Conservation (phyloP, 2,888 invertebrate genomes). For the Coecobrya sp. region DNA sequence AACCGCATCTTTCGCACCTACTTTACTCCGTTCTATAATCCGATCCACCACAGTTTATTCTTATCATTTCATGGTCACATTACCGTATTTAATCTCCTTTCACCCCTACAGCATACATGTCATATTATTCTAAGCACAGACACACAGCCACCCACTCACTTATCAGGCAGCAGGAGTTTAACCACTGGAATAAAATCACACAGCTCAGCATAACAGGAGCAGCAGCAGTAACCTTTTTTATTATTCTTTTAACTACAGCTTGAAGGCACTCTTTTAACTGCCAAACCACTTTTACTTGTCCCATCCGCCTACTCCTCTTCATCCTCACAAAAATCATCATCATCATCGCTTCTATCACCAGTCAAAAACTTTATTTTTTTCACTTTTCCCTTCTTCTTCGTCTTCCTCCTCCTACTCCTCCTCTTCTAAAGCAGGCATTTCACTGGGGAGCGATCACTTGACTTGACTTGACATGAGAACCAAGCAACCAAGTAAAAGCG, state of each 20-base stretch:
- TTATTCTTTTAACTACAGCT: neutral
- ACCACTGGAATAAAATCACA: neutral
- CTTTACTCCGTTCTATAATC: too few species aligned
- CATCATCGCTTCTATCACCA: neutral
- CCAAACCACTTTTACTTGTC: slow-evolving; percentile 34
- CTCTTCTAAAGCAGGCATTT: slow-evolving; percentile 16
- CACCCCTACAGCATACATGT: too few species aligned
- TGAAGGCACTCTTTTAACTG: slow-evolving; percentile 7
- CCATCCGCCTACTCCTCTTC: neutral
- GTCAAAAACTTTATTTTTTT: neutral
- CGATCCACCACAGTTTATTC: too few species aligned
- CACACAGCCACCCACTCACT: neutral
- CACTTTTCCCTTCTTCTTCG: neutral
- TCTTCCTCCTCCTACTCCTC: neutral
- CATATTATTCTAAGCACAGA: neutral
- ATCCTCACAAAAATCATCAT: neutral
- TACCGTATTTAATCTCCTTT: too few species aligned
- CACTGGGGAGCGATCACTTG: slow-evolving; percentile 59
- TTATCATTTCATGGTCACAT: too few species aligned
- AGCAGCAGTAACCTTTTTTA: neutral
- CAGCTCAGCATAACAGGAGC: neutral
- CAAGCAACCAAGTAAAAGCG: slow-evolving; percentile 45
- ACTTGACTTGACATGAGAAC: slow-evolving; percentile 51
- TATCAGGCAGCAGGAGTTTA: neutral
- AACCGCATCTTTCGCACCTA: too few species aligned